phyloP scores from a whole-genome alignment of 2,113 vertebrate species.

The Anser cygnoides region DNA sequence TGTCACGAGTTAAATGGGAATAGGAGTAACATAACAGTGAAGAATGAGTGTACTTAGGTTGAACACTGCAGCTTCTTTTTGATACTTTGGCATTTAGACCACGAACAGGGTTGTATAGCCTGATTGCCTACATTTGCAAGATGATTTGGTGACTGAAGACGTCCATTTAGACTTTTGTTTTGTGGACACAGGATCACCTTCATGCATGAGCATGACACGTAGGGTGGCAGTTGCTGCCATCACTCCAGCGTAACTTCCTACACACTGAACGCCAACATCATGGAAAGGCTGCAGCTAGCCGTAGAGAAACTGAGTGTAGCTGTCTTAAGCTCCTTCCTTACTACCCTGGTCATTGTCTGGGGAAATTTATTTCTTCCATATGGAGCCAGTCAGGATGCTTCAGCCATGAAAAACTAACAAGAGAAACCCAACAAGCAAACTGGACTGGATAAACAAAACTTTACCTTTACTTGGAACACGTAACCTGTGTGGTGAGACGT shows the following conservation, averaged over 20 bases:
- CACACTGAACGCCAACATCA: accelerated
- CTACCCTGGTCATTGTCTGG: not conserved
- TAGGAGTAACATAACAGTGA: not conserved
- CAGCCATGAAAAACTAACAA: not conserved
- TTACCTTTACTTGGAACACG: not conserved
- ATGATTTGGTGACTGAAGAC: not conserved
- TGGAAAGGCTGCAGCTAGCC: not conserved
- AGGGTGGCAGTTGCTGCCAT: not conserved
- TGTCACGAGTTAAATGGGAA: not conserved
- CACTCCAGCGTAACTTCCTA: not conserved
- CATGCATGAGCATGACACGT: not conserved
- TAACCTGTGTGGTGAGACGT: not conserved
- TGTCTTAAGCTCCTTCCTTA: not conserved
- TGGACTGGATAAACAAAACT: not conserved
- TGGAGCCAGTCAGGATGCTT: not conserved
- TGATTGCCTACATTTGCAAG: not conserved
- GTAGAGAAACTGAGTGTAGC: not conserved
- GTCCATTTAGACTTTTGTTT: not conserved
- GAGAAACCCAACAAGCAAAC: not conserved
- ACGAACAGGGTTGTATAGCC: not conserved
- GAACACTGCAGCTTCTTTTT: not conserved
- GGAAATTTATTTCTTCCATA: not conserved
- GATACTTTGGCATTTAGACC: not conserved
- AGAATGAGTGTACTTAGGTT: not conserved
- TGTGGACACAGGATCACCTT: not conserved